Percentiles rank a stretch among this genome's conserved stretches.
phyloP scores from a whole-genome alignment of 53 echinoderm and acorn worm genomes.

The Stichopus horrens region DNA sequence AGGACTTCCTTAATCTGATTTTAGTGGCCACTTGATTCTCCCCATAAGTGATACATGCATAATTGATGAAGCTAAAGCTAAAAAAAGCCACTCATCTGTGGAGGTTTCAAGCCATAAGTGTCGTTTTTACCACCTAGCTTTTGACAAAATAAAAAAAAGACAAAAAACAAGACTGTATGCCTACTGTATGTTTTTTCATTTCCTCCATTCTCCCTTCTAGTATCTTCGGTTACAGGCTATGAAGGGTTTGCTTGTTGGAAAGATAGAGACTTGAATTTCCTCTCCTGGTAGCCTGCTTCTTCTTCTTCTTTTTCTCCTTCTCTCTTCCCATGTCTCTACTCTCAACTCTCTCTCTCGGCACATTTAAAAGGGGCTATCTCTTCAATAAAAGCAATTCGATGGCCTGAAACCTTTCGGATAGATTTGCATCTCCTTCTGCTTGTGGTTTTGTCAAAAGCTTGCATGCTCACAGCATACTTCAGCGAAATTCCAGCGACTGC shows the following conservation, averaged over 20 bases:
- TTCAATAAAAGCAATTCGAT: constrained; percentile 11
- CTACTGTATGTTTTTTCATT: not conserved
- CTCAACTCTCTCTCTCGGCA: too few relatives aligned
- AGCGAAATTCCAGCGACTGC: not conserved
- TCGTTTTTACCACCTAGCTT: not conserved
- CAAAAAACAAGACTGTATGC: too few relatives aligned
- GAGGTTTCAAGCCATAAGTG: constrained; percentile 14
- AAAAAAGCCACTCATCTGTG: not conserved
- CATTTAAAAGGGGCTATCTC: constrained; percentile 12
- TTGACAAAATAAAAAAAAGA: not conserved
- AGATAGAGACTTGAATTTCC: not conserved
- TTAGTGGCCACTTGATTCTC: not conserved
- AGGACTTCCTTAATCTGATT: constrained; percentile 16
- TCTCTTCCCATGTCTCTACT: not conserved
- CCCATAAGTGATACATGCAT: constrained; percentile 25
- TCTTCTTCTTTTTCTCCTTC: not conserved
- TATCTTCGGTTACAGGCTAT: constrained; percentile 39
- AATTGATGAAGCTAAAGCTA: constrained; percentile 12
- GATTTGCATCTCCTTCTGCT: constrained; percentile 9
- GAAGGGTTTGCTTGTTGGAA: not conserved
- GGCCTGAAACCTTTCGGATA: constrained; percentile 20
- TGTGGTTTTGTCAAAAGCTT: not conserved
- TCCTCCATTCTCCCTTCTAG: not conserved
- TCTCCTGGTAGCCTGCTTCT: not conserved
- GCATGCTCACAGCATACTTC: not conserved